Base-by-base conservation (phyloP, 2,113 vertebrate species). In the Toxotes jaculatrix region DNA sequence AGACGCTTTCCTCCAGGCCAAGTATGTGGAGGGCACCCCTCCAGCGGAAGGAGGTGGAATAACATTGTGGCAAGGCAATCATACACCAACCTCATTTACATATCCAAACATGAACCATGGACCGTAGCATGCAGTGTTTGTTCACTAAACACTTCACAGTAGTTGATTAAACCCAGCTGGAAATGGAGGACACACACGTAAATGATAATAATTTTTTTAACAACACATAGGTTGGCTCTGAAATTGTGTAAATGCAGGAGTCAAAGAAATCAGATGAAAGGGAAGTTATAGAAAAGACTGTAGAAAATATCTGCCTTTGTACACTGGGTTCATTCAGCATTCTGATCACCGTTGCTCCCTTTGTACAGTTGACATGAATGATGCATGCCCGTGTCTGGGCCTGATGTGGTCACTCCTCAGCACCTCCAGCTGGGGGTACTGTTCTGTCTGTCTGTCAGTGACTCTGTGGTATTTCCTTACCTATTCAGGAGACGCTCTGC, bases 31-130 rank as follows among this genome's bases (percentile, higher is more conserved):
- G 82, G 77, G 86, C 84, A 85, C 68, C 79, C 84, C 86, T 90
- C 90, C 89, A 92, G 86, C 23, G 79, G 84, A 89, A 86, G 74
- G 82, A 84, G 90, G 59, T 89, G 83, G 90, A 90, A 91, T 89
- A 89, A 90, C 86, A 92, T 82, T 85, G 78, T 89, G 85, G 85
- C 56, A 81, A 88, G 88, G 88, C 86, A 89, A 88, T 87, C 85
- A 88, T 90, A 91, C 86, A 89, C 86, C 66, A 77, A 81, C 32
- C 80, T 91, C 77, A 91, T 93, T 92, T 89, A 66, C 89, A 93
- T 93, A 88, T 81, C 81, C 82, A 94, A 94, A 94, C 90, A 93
- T 91, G 86, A 53, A 88, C 93, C 90, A 85, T 90, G 91, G 85
- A 93, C 87, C 70, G 47, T 55, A 56, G 65, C 66, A 21, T 70